Evolutionary conservation across 1,140 invertebrate species (phyloP).

Genomic region (Drosophila tropicalis): DNA sequence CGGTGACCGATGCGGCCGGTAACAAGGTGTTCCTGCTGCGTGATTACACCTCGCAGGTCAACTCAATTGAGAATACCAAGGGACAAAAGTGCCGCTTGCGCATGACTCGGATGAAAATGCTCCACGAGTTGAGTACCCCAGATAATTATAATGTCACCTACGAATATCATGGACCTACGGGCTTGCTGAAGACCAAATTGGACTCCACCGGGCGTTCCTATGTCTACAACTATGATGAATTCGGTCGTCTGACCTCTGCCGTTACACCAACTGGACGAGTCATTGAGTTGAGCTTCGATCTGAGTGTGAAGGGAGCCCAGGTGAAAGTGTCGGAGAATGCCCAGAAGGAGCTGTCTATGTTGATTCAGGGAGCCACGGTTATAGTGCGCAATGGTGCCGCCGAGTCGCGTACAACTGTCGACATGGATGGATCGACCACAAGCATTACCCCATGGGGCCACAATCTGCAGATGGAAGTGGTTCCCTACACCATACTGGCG

Average conservation of each 20-base stretch:
- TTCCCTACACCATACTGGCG: slow-evolving; percentile 91
- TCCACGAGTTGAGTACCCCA: slow-evolving; percentile 94
- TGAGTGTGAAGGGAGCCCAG: slow-evolving; percentile 93
- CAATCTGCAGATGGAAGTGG: slow-evolving; percentile 92
- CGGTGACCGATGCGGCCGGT: slow-evolving; percentile 95
- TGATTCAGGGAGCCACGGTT: slow-evolving; percentile 94
- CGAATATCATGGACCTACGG: slow-evolving; percentile 95
- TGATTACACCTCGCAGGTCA: slow-evolving; percentile 94
- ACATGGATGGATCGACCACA: slow-evolving; percentile 92
- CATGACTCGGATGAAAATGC: slow-evolving; percentile 94
- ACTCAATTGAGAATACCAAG: slow-evolving; percentile 97
- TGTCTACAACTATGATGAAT: slow-evolving; percentile 97
- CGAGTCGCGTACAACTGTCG: slow-evolving; percentile 90
- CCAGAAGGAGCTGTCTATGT: slow-evolving; percentile 90
- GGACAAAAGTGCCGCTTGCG: slow-evolving; percentile 95
- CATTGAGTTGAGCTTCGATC: slow-evolving; percentile 92
- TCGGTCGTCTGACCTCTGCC: slow-evolving; percentile 94
- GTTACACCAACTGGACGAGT: slow-evolving; percentile 96
- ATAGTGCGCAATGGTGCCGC: slow-evolving; percentile 91
- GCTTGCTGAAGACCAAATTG: slow-evolving; percentile 93
- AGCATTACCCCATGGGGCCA: slow-evolving; percentile 92
- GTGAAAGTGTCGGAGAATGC: slow-evolving; percentile 93
- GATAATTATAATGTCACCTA: slow-evolving; percentile 97
- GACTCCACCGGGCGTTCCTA: slow-evolving; percentile 96
- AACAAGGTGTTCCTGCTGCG: slow-evolving; percentile 95